phyloP scores from a whole-genome alignment of 2,113 vertebrate species.

The Pleuronectes platessa region DNA sequence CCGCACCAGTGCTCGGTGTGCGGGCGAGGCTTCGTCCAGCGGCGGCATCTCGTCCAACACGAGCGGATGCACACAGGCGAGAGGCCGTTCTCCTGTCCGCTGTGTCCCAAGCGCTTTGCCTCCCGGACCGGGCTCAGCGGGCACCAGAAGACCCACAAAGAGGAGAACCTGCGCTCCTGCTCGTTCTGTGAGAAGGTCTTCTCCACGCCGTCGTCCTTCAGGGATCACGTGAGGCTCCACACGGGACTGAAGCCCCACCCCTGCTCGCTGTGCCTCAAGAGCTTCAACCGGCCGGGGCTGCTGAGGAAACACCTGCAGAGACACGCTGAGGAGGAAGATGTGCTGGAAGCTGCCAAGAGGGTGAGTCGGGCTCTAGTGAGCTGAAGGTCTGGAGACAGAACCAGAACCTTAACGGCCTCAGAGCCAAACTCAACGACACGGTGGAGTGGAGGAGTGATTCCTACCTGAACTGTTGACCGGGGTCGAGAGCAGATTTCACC shows the following conservation, averaged over 20 bases:
- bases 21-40: slow-evolving; percentile 58
- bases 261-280: slow-evolving; percentile 58
- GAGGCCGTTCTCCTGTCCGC: slow-evolving; percentile 54
- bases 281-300: slow-evolving; percentile 69
- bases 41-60: slow-evolving; percentile 55
- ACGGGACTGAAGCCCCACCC: slow-evolving; percentile 54
- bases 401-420: background rate
- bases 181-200: slow-evolving; percentile 56
- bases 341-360: background rate
- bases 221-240: slow-evolving; percentile 62
- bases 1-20: slow-evolving; percentile 50
- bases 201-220: slow-evolving; percentile 58
- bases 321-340: background rate
- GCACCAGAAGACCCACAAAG: slow-evolving; percentile 40
- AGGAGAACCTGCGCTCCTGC: slow-evolving; percentile 44
- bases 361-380: slow-evolving; percentile 8
- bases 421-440: too few relatives aligned
- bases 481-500: too few relatives aligned
- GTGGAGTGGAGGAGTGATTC: too few relatives aligned
- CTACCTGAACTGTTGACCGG: too few relatives aligned
- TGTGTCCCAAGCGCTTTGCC: slow-evolving; percentile 68
- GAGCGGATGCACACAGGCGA: slow-evolving; percentile 66
- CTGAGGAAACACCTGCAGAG: slow-evolving; percentile 61
- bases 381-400: too few relatives aligned
- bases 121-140: slow-evolving; percentile 49